Conservation (phyloP, 1,140 invertebrate genomes). For the Lerema accius region DNA sequence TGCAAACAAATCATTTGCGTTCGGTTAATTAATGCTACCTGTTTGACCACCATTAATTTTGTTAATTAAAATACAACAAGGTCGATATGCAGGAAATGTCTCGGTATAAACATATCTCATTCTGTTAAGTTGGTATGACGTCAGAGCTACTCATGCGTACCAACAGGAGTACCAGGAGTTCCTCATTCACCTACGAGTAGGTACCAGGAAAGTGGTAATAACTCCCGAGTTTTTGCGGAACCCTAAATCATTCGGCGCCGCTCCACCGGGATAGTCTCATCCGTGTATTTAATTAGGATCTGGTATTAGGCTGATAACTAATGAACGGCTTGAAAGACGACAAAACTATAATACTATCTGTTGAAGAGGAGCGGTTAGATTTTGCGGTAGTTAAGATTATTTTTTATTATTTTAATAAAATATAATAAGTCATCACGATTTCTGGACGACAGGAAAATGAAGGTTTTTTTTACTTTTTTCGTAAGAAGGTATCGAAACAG, state of each 20-base stretch:
- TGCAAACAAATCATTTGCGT: too few relatives aligned
- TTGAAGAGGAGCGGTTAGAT: too few relatives aligned
- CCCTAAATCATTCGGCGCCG: constrained; percentile 73
- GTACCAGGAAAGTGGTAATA: constrained; percentile 61
- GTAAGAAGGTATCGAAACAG: too few relatives aligned
- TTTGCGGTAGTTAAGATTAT: too few relatives aligned
- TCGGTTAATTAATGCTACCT: not conserved
- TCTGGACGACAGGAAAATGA: too few relatives aligned
- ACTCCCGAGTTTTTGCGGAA: constrained; percentile 67
- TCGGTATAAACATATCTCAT: not conserved
- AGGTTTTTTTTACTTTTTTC: too few relatives aligned
- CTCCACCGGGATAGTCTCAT: constrained; percentile 52
- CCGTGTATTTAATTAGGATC: constrained; percentile 69
- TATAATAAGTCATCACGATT: too few relatives aligned
- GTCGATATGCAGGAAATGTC: not conserved
- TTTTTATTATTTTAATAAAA: too few relatives aligned
- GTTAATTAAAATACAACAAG: not conserved
- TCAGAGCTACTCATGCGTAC: constrained; percentile 8
- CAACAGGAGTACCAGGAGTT: constrained; percentile 4
- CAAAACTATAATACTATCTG: too few relatives aligned
- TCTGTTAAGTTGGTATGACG: not conserved
- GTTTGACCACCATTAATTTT: not conserved
- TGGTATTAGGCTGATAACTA: constrained; percentile 40
- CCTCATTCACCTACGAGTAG: constrained; percentile 34
- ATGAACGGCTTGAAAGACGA: not conserved